Evolutionary conservation across 2,797 vertebrate species (phyloP), one percentile per base, ranked within the genome.

Genomic region (Oryzias dopingdopingensis): DNA sequence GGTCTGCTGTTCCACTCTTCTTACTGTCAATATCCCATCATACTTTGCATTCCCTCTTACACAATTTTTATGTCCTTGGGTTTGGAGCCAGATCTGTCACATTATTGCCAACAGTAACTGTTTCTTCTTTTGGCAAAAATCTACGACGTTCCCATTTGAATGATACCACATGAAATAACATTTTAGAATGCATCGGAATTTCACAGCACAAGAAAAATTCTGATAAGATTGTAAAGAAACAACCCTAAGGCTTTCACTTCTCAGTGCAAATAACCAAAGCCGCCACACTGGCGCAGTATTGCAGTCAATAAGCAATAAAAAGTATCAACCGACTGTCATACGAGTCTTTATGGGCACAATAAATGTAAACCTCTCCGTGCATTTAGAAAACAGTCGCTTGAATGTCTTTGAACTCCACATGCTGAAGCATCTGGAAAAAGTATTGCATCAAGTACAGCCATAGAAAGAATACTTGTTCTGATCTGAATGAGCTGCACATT

Each of bases 101-200:
- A 23, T 43, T 73, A 74, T 82, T 88, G 88, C 85, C 86, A 90
- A 79, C 62, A 76, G 80, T 67, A 86, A 85, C 85, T 82, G 18
- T 44, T 63, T 73, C 23, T 44, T 62, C 72, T 70, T 58, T 66
- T 22, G 52, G 51, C 40, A 23, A 77, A 70, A 74, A 84, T 69
- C 50, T 37, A 60, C 71, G 77, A 72, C 72, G 81, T 84, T 61
- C 74, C 44, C 69, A 22, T 65, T 65, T 62, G 70, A 62, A 61
- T 53, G 50, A 40, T 53, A 70, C 51, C 67, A 55, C 43, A 67
- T 77, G 54, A 69, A 80, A 52, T 24, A 29, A 55, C 45, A n/a
- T 50, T 55, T 18, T 62, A 47, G 67, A 64, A 68, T 67, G 18
- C 47, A 47, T 62, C 29, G 37, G 22, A 64, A 40, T 61, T 82